Conservation (phyloP, 2,113 vertebrate genomes). For the Perccottus glenii region DNA sequence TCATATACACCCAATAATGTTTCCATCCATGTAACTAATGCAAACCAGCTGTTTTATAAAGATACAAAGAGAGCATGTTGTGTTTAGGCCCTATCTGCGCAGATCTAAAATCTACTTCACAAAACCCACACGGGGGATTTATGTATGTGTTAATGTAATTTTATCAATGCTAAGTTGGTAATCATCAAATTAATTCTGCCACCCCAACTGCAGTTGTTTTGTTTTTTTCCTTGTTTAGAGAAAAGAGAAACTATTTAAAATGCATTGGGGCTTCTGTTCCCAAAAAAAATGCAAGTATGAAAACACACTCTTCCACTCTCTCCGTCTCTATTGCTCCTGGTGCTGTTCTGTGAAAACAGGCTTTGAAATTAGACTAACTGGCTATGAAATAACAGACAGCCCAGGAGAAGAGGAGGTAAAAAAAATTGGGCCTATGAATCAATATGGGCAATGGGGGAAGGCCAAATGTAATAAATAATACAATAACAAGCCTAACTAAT, state of each 20-base stretch:
- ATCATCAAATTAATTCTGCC: constrained; percentile 48
- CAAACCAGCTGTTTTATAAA: constrained; percentile 16
- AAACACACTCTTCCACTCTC: constrained; percentile 30
- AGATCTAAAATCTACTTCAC: constrained; percentile 32
- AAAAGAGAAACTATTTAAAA: constrained; percentile 44
- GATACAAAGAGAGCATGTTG: constrained; percentile 4
- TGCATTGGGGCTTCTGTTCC: constrained; percentile 43
- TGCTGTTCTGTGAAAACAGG: constrained; percentile 50
- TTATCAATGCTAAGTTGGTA: constrained; percentile 47
- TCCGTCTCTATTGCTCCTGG: constrained; percentile 50
- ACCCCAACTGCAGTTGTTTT: constrained; percentile 24
- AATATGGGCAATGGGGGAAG: constrained; percentile 95
- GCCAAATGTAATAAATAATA: constrained; percentile 99
- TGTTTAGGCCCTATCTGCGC: constrained; percentile 5
- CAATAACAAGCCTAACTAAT: constrained; percentile 99
- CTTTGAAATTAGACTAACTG: constrained; percentile 70
- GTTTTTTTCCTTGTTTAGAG: constrained; percentile 48
- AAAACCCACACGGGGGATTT: constrained; percentile 57
- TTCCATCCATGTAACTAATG: constrained; percentile 3
- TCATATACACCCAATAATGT: background rate
- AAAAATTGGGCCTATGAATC: constrained; percentile 86
- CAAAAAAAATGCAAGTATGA: constrained; percentile 54
- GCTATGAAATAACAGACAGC: constrained; percentile 63
- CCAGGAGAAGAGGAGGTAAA: constrained; percentile 73
- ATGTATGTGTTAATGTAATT: constrained; percentile 25